A percentile compares a stretch with the other conserved stretches of the same genome.
Evolutionary conservation across 2,797 vertebrate species (phyloP).

Genomic region (Masticophis lateralis): DNA sequence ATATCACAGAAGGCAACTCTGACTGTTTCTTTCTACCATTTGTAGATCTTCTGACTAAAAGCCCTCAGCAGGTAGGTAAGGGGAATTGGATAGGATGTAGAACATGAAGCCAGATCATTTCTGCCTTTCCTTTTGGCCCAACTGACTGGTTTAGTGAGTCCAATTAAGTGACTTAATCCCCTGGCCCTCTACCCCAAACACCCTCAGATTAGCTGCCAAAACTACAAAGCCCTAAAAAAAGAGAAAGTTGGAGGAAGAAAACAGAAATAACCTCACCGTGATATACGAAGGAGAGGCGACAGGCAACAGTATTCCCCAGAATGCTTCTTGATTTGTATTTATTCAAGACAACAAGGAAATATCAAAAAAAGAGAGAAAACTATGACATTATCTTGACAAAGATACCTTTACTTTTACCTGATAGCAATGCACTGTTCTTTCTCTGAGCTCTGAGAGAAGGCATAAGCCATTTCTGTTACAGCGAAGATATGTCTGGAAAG

Average conservation of each 20-base stretch:
- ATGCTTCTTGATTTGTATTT: background rate
- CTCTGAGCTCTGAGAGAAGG: constrained; percentile 74
- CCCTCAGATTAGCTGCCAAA: background rate
- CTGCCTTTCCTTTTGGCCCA: background rate
- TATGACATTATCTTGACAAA: background rate
- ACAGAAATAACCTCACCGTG: background rate
- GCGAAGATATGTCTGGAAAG: constrained; percentile 84
- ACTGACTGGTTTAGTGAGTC: background rate
- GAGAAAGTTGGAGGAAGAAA: background rate
- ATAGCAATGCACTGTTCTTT: constrained; percentile 84
- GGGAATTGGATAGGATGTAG: background rate
- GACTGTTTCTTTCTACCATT: background rate
- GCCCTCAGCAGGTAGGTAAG: background rate
- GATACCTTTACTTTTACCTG: constrained; percentile 68
- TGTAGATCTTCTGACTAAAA: background rate
- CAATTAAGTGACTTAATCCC: background rate
- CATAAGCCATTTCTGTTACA: constrained; percentile 79
- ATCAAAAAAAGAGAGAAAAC: background rate
- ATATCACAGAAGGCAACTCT: background rate
- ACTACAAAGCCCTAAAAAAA: background rate
- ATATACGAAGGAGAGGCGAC: no score
- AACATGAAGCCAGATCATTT: background rate
- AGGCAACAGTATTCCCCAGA: background rate
- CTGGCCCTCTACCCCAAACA: no score
- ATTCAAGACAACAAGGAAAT: background rate